Conservation (phyloP, 1,140 invertebrate genomes). For the Sycobia sp. region DNA sequence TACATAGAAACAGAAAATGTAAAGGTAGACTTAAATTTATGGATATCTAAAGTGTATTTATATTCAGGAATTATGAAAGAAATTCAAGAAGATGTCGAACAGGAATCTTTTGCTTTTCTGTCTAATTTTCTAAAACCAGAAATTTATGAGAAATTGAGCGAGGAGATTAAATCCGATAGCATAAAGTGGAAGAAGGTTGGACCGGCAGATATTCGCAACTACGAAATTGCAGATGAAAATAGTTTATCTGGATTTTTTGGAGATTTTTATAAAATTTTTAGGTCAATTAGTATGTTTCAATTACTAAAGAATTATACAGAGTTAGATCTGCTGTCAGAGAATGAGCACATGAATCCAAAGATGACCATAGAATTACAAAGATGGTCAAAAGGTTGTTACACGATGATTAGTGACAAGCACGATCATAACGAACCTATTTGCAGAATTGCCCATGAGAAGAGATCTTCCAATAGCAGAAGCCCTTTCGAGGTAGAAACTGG, state of each 20-base stretch:
- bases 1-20: constrained; percentile 40
- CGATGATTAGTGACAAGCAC: constrained; percentile 55
- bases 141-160: constrained; percentile 56
- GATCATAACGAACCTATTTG: constrained; percentile 12
- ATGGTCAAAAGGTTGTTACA: constrained; percentile 71
- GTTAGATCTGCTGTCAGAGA: constrained; percentile 61
- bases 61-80: constrained; percentile 53
- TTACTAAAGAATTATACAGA: constrained; percentile 70
- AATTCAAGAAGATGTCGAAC: constrained; percentile 66
- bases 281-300: constrained; percentile 63
- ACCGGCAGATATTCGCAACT: constrained; percentile 68
- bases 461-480: background rate
- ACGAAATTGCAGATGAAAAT: constrained; percentile 62
- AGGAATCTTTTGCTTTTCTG: constrained; percentile 65
- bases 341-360: constrained; percentile 46
- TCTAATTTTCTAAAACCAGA: constrained; percentile 62
- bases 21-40: constrained; percentile 51
- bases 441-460: background rate
- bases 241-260: constrained; percentile 57
- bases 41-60: constrained; percentile 63
- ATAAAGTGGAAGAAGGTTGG: constrained; percentile 67
- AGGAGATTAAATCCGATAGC: constrained; percentile 57
- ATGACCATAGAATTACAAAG: constrained; percentile 69
- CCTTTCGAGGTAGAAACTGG: background rate
- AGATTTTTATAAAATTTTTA: constrained; percentile 61